Conservation (phyloP, 2,113 vertebrate genomes). For the Butorides virescens region DNA sequence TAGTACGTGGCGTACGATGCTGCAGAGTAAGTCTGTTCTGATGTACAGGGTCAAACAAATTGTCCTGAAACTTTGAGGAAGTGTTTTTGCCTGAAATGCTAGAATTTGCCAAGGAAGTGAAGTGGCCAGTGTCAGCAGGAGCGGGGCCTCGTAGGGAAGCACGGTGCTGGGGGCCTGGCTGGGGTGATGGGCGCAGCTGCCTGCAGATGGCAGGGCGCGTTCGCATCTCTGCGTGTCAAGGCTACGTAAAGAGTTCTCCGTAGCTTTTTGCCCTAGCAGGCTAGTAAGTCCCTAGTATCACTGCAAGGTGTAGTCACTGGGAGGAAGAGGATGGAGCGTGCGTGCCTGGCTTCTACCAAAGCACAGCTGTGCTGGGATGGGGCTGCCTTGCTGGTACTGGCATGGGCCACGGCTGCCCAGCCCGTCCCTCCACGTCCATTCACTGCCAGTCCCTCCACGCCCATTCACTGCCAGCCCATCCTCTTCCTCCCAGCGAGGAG, state of each 20-base stretch:
- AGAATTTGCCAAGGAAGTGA: neutral
- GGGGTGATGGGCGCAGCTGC: neutral
- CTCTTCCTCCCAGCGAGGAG: no score
- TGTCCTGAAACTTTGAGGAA: neutral
- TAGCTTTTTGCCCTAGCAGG: neutral
- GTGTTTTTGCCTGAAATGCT: rapidly evolving
- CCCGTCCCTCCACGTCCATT: rapidly evolving
- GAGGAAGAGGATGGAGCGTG: neutral
- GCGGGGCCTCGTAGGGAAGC: neutral
- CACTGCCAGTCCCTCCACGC: no score
- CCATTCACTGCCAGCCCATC: no score
- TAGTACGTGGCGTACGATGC: rapidly evolving
- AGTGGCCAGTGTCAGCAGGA: neutral
- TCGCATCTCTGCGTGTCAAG: neutral
- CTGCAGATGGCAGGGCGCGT: slow-evolving; percentile 36
- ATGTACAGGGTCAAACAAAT: neutral
- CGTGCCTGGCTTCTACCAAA: rapidly evolving
- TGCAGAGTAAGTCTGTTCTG: no score
- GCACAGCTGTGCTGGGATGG: neutral
- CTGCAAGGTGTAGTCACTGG: rapidly evolving
- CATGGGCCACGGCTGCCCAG: neutral
- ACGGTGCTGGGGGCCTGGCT: rapidly evolving
- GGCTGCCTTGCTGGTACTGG: neutral
- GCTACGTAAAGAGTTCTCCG: neutral
- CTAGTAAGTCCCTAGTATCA: rapidly evolving